phyloP scores from a whole-genome alignment of 2,888 invertebrate genomes.

The Eilema depressum region DNA sequence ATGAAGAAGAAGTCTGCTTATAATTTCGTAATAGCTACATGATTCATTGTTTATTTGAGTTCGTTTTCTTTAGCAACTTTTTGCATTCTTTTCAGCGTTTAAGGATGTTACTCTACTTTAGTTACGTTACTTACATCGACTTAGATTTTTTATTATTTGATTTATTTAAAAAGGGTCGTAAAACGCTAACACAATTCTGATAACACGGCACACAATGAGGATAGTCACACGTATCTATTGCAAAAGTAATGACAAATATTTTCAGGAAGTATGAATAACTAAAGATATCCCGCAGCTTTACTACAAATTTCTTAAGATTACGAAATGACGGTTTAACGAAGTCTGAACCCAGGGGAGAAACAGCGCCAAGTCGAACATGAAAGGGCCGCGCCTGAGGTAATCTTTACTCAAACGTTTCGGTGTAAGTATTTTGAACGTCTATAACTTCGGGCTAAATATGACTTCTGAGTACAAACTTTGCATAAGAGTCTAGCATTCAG shows the following conservation, averaged over 20 bases:
- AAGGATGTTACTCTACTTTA: too few species aligned
- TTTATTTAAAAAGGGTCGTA: neutral
- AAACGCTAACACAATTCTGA: neutral
- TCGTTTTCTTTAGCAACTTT: too few species aligned
- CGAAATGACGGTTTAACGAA: slow-evolving; percentile 15
- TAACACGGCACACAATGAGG: neutral
- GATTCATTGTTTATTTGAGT: too few species aligned
- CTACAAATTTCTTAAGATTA: slow-evolving; percentile 16
- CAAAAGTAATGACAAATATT: slow-evolving; percentile 23
- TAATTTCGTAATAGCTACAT: too few species aligned
- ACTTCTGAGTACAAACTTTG: slow-evolving; percentile 1
- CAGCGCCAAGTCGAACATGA: slow-evolving; percentile 13
- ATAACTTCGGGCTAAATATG: slow-evolving; percentile 11
- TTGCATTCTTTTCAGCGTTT: too few species aligned
- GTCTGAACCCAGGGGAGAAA: slow-evolving; percentile 14
- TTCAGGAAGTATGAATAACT: slow-evolving; percentile 8
- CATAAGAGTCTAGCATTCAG: neutral
- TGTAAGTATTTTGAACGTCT: slow-evolving; percentile 10
- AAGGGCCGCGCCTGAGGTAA: slow-evolving; percentile 11
- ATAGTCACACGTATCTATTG: slow-evolving; percentile 9
- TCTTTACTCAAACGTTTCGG: slow-evolving; percentile 15
- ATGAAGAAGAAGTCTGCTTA: too few species aligned
- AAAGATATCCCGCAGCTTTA: neutral
- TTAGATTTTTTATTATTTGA: too few species aligned
- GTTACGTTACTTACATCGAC: too few species aligned